phyloP scores from a whole-genome alignment of 2,888 invertebrate genomes.

The Diarsia dahlii region DNA sequence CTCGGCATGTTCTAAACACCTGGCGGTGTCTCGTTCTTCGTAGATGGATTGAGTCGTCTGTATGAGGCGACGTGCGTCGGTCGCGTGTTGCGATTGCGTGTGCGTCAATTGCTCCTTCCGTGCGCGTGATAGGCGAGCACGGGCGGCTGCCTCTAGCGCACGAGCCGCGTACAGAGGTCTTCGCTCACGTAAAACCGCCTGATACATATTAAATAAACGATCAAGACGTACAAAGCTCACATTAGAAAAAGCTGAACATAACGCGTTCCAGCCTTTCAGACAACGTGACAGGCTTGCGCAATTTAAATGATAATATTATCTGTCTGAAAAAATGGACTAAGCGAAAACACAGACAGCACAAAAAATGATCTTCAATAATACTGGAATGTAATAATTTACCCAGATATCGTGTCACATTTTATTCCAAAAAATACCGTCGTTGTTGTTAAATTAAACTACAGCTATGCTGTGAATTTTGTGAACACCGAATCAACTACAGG shows the following conservation, averaged over 20 bases:
- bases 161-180: slow-evolving; percentile 84
- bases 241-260: slow-evolving; percentile 54
- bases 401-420: slow-evolving; percentile 17
- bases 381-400: slow-evolving; percentile 26
- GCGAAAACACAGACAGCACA: slow-evolving; percentile 61
- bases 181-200: slow-evolving; percentile 84
- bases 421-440: slow-evolving; percentile 21
- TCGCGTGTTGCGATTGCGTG: slow-evolving; percentile 80
- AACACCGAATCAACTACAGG: slow-evolving; percentile 31
- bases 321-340: slow-evolving; percentile 63
- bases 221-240: slow-evolving; percentile 34
- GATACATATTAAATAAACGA: slow-evolving; percentile 47
- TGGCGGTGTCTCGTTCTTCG: slow-evolving; percentile 79
- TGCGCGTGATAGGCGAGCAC: slow-evolving; percentile 77
- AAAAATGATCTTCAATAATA: slow-evolving; percentile 39
- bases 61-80: slow-evolving; percentile 82
- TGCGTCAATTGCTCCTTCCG: slow-evolving; percentile 79
- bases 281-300: slow-evolving; percentile 56
- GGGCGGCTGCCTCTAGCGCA: slow-evolving; percentile 78
- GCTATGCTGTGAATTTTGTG: slow-evolving; percentile 26
- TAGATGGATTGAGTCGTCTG: slow-evolving; percentile 72
- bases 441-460: slow-evolving; percentile 39
- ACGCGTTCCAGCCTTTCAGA: slow-evolving; percentile 36
- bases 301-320: slow-evolving; percentile 72
- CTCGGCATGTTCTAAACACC: slow-evolving; percentile 83